phyloP scores from a whole-genome alignment of 2,888 invertebrate genomes.

The Leptopilina syphax region DNA sequence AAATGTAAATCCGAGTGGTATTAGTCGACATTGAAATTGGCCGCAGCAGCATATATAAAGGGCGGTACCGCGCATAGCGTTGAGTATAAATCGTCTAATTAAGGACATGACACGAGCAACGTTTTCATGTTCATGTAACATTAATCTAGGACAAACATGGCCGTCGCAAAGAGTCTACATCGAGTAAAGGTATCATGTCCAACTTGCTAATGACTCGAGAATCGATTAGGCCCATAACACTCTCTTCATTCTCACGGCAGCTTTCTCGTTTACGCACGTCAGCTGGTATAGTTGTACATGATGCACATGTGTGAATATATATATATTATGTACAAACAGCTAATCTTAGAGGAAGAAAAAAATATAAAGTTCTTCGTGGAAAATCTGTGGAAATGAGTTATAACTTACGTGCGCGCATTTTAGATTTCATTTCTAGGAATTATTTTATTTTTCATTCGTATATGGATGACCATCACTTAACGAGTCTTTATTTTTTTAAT shows the following conservation, averaged over 20 bases:
- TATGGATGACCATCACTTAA: too few species aligned
- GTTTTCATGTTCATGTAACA: conserved; percentile 68
- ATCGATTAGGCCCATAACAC: conserved; percentile 68
- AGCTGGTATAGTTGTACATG: not conserved
- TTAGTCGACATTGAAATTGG: conserved; percentile 10
- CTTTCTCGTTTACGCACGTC: conserved; percentile 59
- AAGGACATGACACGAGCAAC: conserved; percentile 66
- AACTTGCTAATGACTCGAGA: conserved; percentile 71
- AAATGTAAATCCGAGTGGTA: not conserved
- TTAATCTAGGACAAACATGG: conserved; percentile 73
- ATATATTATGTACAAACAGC: not conserved
- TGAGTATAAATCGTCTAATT: conserved; percentile 64
- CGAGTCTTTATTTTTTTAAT: too few species aligned
- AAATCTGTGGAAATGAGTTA: not conserved
- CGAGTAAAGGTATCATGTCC: conserved; percentile 65
- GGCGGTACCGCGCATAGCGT: not conserved
- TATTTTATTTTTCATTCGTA: too few species aligned
- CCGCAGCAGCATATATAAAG: not conserved
- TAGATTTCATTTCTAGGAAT: too few species aligned
- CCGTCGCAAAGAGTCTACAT: conserved; percentile 58
- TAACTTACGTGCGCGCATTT: too few species aligned
- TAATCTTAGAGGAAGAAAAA: not conserved
- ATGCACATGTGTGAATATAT: too few species aligned
- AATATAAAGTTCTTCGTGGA: not conserved
- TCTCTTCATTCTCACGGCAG: conserved; percentile 56